Evolutionary conservation across 37 sponge, comb jelly and placozoan genomes (phyloP).

Genomic region (Oscarella lobularis): DNA sequence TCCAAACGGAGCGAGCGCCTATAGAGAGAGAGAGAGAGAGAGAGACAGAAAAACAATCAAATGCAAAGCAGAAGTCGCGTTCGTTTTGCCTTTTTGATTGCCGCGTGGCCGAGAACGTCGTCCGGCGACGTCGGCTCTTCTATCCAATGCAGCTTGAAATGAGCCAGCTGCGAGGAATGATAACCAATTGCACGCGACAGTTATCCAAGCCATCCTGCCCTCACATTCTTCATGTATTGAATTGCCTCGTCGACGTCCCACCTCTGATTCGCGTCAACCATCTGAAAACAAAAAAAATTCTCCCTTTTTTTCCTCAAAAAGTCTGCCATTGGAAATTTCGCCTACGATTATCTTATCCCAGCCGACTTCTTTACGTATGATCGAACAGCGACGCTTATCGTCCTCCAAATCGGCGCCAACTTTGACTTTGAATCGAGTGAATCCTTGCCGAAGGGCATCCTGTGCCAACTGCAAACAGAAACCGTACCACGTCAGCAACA

Average conservation of each 20-base stretch:
- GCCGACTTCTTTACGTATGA: constrained; percentile 63
- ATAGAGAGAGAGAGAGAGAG: constrained; percentile 4
- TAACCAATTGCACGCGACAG: not conserved
- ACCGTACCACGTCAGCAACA: too few species aligned
- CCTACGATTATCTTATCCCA: constrained; percentile 52
- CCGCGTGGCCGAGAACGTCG: constrained; percentile 66
- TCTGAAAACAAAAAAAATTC: not conserved
- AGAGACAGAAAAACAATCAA: constrained; percentile 11
- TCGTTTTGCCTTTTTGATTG: constrained; percentile 20
- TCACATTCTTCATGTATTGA: constrained; percentile 31
- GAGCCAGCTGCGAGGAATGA: constrained; percentile 17
- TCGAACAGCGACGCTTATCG: constrained; percentile 34
- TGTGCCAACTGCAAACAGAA: constrained; percentile 8
- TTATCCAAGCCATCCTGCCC: not conserved
- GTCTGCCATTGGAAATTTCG: constrained; percentile 21
- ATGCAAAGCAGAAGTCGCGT: too few species aligned
- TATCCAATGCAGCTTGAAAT: constrained; percentile 59
- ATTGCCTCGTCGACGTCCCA: constrained; percentile 72
- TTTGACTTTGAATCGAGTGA: constrained; percentile 76
- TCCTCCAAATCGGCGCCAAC: constrained; percentile 52
- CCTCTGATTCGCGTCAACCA: constrained; percentile 34
- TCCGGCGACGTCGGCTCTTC: constrained; percentile 89
- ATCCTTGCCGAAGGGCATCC: constrained; percentile 44
- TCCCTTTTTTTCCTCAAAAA: constrained; percentile 3
- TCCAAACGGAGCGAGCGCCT: constrained; percentile 20